Percentiles rank a stretch among this genome's conserved stretches.
phyloP scores from a whole-genome alignment of 2,888 invertebrate species.

The Mechanitis mazaeus region DNA sequence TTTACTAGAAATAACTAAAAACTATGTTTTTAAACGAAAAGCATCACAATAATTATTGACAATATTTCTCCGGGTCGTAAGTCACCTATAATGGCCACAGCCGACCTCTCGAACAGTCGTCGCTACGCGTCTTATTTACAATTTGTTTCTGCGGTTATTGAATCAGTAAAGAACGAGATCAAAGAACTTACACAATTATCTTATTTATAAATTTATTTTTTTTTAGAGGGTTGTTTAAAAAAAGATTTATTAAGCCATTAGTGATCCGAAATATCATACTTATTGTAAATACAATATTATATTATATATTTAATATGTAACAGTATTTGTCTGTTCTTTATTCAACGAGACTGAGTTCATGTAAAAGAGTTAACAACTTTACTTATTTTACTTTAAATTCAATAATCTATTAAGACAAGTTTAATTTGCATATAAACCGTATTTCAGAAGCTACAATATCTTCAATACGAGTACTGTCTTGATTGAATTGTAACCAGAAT shows the following conservation, averaged over 20 bases:
- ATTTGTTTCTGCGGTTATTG: slow-evolving; percentile 15
- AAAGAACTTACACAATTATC: slow-evolving; percentile 29
- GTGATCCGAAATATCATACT: not conserved
- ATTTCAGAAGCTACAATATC: too few species aligned
- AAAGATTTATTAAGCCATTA: not conserved
- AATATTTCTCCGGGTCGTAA: not conserved
- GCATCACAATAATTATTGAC: not conserved
- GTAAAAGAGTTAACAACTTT: too few species aligned
- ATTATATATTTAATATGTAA: too few species aligned
- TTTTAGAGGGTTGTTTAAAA: not conserved
- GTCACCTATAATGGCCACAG: not conserved
- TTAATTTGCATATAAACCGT: too few species aligned
- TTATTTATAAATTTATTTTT: slow-evolving; percentile 25
- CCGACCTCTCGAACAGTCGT: not conserved
- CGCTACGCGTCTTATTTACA: slow-evolving; percentile 1
- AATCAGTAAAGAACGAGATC: slow-evolving; percentile 27
- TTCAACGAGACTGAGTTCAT: too few species aligned
- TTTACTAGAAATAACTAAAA: too few species aligned
- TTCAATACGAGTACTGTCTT: too few species aligned
- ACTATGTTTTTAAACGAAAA: too few species aligned
- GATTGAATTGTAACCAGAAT: too few species aligned
- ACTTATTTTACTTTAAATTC: too few species aligned
- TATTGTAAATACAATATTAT: not conserved
- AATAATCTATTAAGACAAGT: too few species aligned
- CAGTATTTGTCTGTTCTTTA: too few species aligned